These are phyloP conservation scores for Dynastes maya DNA, from an alignment of 2,888 invertebrate genomes.

Conservation along the genomic window DNA sequence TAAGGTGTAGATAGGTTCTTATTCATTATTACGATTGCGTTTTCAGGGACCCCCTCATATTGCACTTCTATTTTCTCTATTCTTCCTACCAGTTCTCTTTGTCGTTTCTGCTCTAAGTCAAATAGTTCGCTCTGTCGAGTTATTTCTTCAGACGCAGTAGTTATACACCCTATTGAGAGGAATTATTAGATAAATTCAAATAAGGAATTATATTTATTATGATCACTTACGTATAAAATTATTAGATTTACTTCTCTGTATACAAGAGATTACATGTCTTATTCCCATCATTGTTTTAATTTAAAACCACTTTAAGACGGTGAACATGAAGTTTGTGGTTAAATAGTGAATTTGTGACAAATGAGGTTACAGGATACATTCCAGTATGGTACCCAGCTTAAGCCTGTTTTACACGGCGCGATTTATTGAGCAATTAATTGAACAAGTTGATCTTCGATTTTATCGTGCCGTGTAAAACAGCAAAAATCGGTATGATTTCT, in stretches of 20 bases:
- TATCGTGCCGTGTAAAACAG: no score
- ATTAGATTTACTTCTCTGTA: conserved; percentile 20
- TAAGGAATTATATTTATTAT: not conserved
- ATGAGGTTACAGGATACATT: no score
- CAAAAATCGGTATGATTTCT: no score
- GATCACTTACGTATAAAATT: conserved; percentile 15
- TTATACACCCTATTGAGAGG: conserved; percentile 55
- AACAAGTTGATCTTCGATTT: no score
- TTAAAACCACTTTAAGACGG: not conserved
- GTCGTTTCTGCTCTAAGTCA: conserved; percentile 82
- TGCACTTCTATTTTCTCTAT: conserved; percentile 93
- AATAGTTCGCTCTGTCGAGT: conserved; percentile 82
- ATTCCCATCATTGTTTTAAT: conserved; percentile 26
- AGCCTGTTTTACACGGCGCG: no score
- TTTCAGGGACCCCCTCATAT: conserved; percentile 83
- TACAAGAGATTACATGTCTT: conserved; percentile 23
- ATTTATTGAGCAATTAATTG: no score
- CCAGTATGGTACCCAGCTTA: no score
- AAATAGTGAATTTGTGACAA: no score
- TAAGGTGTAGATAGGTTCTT: conserved; percentile 92
- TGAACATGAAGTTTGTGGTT: no score
- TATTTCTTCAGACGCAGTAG: conserved; percentile 64
- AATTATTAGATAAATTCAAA: no score
- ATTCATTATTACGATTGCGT: conserved; percentile 89
- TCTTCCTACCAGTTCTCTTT: conserved; percentile 82